Evolutionary conservation across 2,888 invertebrate species (phyloP), one percentile per base, ranked within the genome.

Genomic region (Tinea trinotella): DNA sequence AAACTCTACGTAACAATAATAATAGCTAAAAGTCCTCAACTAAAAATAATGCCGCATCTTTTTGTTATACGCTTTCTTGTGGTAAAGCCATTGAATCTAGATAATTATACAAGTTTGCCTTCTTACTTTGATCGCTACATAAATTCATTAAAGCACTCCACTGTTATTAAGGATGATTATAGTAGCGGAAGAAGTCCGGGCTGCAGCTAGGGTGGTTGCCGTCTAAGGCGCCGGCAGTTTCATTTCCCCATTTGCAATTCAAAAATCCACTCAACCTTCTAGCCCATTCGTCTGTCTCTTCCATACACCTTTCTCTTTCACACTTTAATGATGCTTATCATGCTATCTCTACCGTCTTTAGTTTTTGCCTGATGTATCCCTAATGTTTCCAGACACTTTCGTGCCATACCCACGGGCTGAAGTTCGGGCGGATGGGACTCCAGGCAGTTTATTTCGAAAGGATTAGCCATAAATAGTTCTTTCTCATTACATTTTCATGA

Each of bases 381-480:
- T 64, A 62, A 59, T 55, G 60, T 56, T 59, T 59, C 60, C 59
- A 71, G 70, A 74, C 71, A 71, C 65, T 75, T 76, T 71, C 72
- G 74, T 72, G 68, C 68, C 63, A 64, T 58, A 61, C 62, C 60
- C 60, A 68, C 72, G 72, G 73, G 74, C 76, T 67, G 64, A 67
- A 67, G 68, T 69, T 66, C 67, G 70, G 22, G 66, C 68, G 68
- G 68, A 75, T 72, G 70, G 62, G 61, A 67, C 64, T 67, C 64
- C 66, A 65, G 68, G 74, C 76, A 79, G 76, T 83, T 79, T 82
- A 77, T 82, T 81, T 70, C 71, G 64, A 77, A 80, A 79, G 83
- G 82, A 83, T 84, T 84, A 83, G 76, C 81, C 72, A 80, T 84
- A 84, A 85, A 84, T 82, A 83, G 79, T 82, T 78, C 74, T 75